Base-by-base conservation (phyloP, 2,888 invertebrate species). In the Aphidius colemani region DNA sequence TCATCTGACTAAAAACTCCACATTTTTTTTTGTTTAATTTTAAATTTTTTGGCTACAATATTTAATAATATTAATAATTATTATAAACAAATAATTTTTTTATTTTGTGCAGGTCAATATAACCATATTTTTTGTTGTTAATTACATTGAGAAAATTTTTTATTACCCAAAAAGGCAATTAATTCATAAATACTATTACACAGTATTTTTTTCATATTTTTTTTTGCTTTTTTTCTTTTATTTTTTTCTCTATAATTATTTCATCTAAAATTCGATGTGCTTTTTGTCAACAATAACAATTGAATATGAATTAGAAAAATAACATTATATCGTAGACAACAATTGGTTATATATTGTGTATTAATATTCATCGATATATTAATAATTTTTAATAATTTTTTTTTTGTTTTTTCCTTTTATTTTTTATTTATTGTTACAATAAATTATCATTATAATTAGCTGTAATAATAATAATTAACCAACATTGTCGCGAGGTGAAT, bases 231-330 rank as follows among this genome's bases (percentile, higher is more conserved):
- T 45, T 18, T 18, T 1, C 1, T 41, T 55, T 56, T 59, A n/a
- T n/a, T 46, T 65, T 67, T 62, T 61, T 67, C 57, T 62, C 53
- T 67, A 63, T 69, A 65, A 67, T 67, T 72, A 64, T 68, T 71
- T 70, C 71, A 69, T 70, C 69, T 73, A 75, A 76, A 75, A 78
- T 79, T 79, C 78, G 78, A 79, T 79, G 79, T 79, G 75, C 75
- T 75, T 74, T 74, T 30, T 30, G 76, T 81, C 78, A 82, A 81
- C 81, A 80, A 81, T 81, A 82, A 82, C 82, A 81, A 79, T 82
- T 76, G 75, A 81, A 81, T 79, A 78, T 79, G 78, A 80, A 81
- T 81, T 82, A 82, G 79, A 81, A 82, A 82, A 81, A 82, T 81
- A 82, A 81, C 80, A 77, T 80, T 78, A 78, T 81, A 80, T 81